Conservation (phyloP, 2,888 invertebrate species). For the Orthosia gracilis region DNA sequence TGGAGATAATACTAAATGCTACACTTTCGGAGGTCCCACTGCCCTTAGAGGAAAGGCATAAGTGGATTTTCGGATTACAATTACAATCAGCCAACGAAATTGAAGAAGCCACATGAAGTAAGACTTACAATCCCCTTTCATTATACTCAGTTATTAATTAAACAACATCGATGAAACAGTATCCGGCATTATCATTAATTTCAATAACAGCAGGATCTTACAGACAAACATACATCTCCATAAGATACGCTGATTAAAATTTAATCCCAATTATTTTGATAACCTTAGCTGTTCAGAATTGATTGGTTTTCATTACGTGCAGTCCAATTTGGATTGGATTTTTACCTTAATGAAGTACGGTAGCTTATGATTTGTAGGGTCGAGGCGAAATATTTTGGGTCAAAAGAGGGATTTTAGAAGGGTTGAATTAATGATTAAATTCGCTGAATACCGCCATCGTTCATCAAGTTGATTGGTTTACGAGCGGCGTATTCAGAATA, state of each 20-base stretch:
- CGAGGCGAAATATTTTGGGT: conserved; percentile 49
- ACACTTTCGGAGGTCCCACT: background rate
- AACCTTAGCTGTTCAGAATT: conserved; percentile 53
- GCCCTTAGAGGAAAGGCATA: background rate
- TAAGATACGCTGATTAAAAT: conserved; percentile 65
- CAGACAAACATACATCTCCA: conserved; percentile 25
- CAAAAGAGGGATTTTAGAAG: conserved; percentile 47
- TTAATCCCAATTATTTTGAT: conserved; percentile 66
- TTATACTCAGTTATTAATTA: conserved; percentile 53
- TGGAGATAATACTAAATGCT: background rate
- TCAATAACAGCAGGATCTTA: conserved; percentile 40
- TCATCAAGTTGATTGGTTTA: conserved; percentile 49
- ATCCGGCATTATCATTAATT: conserved; percentile 56
- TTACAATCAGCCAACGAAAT: background rate
- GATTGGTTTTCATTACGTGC: conserved; percentile 65
- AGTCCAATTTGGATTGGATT: conserved; percentile 60
- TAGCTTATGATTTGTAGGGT: conserved; percentile 58
- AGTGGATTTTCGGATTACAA: background rate
- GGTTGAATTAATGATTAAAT: conserved; percentile 50
- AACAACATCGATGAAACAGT: conserved; percentile 28
- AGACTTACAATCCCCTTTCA: conserved; percentile 10
- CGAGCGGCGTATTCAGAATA: conserved; percentile 20
- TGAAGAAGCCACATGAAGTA: conserved; percentile 3
- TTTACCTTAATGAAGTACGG: conserved; percentile 64
- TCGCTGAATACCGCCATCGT: conserved; percentile 31